These are phyloP conservation scores for Gryllus bimaculatus DNA, from an alignment of 1,140 invertebrate genomes.

Conservation along the genomic window DNA sequence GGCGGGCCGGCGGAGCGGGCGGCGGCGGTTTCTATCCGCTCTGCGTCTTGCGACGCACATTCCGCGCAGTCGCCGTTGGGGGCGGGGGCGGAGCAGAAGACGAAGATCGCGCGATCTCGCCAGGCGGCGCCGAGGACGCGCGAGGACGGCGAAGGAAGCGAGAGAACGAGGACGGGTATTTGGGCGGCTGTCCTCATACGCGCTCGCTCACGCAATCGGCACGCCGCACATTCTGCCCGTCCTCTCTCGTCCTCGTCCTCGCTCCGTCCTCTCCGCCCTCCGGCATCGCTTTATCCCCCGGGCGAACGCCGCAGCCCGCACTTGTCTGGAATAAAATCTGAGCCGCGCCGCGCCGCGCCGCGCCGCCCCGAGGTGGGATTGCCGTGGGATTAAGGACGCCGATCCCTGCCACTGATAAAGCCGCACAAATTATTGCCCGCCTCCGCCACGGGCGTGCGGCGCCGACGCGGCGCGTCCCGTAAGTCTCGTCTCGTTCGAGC, in stretches of 20 bases:
- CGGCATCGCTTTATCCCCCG: too few species aligned
- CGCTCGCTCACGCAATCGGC: too few species aligned
- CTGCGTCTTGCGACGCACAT: not conserved
- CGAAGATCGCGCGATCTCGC: too few species aligned
- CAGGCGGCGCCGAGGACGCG: not conserved
- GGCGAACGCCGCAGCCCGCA: too few species aligned
- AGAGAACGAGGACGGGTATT: not conserved
- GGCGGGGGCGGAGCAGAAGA: too few species aligned
- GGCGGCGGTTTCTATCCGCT: not conserved
- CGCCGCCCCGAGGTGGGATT: not conserved
- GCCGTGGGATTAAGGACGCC: not conserved
- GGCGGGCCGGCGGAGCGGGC: not conserved
- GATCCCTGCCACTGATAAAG: not conserved
- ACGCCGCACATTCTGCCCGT: not conserved
- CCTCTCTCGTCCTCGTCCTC: not conserved
- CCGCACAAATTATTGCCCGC: not conserved
- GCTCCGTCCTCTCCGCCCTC: not conserved
- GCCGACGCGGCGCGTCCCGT: not conserved
- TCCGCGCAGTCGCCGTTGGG: not conserved
- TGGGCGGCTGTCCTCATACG: not conserved
- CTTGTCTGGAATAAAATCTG: too few species aligned
- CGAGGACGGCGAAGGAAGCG: not conserved
- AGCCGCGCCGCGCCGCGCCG: too few species aligned
- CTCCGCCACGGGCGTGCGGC: too few species aligned
- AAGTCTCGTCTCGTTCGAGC: not conserved